Evolutionary conservation across 2,113 vertebrate genomes (phyloP), one percentile per base, ranked within the genome.

Genomic region (Bagarius yarrelli): DNA sequence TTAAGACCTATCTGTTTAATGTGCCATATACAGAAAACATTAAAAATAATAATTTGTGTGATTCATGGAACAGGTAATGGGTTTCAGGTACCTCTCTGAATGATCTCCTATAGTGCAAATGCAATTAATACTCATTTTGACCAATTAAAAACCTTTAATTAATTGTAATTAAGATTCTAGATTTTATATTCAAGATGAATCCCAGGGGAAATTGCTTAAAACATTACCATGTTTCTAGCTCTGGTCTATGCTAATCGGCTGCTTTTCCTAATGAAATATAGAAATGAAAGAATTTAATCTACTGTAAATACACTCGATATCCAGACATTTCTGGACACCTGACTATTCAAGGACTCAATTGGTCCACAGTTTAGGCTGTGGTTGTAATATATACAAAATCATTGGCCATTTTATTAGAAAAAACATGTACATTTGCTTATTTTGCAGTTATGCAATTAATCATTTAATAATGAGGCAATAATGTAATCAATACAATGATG

Each of bases 61-160:
- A 83, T 80, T 63, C 67, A 67, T 80, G 74, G 80, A 59, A 82
- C 23, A 74, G 83, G 52, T 84, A 84, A 83, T 86, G 76, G 80
- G 63, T 73, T 84, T 61, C 78, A 77, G 64, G 64, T 72, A 40
- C 50, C 76, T 52, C 59, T 80, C n/a, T n/a, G 47, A 77, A 84
- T 80, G 82, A 73, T 44, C 40, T 76, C 44, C 64, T 81, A 82
- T 78, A 72, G 57, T 81, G 40, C 50, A 72, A 79, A 80, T 44
- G 78, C 71, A 86, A 78, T 84, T 80, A 84, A 82, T 82, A 64
- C 66, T 80, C 25, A 60, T 79, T 80, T 82, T 72, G 66, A 76
- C 81, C 64, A 74, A 79, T 80, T 80, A 60, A 77, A 80, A 78
- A 55, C 82, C 76, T 66, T 71, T 59, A 76, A 59, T 79, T 79